Evolutionary conservation across 2,888 invertebrate species (phyloP), one percentile per base, ranked within the genome.

Genomic region (Eudemis profundana): DNA sequence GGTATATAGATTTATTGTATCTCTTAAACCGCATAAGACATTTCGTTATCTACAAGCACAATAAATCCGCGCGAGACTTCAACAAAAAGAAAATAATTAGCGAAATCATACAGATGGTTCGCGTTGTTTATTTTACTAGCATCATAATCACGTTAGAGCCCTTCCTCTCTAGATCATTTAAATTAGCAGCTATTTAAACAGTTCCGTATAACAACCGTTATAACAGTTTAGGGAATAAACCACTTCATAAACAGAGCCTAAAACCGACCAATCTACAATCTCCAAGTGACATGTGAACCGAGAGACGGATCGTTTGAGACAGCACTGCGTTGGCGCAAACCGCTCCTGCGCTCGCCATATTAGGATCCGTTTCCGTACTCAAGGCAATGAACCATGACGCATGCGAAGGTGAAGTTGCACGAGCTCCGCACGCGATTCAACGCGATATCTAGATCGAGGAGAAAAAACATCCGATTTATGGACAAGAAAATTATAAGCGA

Each of bases 321-420:
- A 88, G 83, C 66, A 70, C 70, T 83, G 88, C 87, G 87, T 88
- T 74, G 89, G 88, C 88, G 87, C 90, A 89, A n/a, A 89, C 87
- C 86, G 82, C 78, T 88, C 83, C 87, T 80, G 86, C 77, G 82
- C 78, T 71, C 75, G 77, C 91, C 91, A 87, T 90, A 92, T 90
- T 89, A 87, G 90, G 91, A 85, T 83, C 83, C 84, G 86, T 87
- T 87, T 88, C 85, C 85, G 86, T 79, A 85, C 77, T 88, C 89
- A 89, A 90, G 90, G 90, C 90, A 88, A 87, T 90, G 90, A 91
- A 90, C 91, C 89, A 83, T 88, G 87, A 89, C 90, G 84, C 86
- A 84, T 76, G 78, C 80, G 73, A 76, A 76, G 74, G 73, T 72
- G 72, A 70, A 72, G 74, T 75, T 77, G 75, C 74, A 75, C 50